These are phyloP conservation scores for Bhutanitis thaidina DNA, from an alignment of 2,888 invertebrate genomes.

Conservation along the genomic window DNA sequence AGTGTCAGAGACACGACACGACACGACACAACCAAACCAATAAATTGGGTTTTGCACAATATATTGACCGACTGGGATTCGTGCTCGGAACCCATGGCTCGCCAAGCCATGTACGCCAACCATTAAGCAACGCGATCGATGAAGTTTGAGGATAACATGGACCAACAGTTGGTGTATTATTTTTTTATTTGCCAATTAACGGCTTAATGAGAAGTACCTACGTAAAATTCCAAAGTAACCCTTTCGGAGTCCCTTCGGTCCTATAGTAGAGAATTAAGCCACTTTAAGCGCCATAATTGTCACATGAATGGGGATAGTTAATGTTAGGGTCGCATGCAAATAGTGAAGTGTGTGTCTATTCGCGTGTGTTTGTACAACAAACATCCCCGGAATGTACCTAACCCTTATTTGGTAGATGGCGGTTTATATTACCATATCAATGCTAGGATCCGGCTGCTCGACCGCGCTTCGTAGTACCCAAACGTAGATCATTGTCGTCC, in stretches of 20 bases:
- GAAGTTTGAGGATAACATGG: no score
- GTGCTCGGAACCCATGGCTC: no score
- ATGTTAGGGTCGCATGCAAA: conserved; percentile 21
- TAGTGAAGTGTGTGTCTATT: conserved; percentile 17
- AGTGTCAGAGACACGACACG: no score
- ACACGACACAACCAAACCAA: no score
- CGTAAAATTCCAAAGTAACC: neutral
- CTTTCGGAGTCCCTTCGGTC: neutral
- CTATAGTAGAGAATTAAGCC: neutral
- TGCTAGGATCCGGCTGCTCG: conserved; percentile 29
- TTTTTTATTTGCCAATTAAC: no score
- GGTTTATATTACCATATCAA: conserved; percentile 44
- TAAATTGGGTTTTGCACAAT: no score
- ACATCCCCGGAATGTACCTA: conserved; percentile 15
- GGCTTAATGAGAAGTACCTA: no score
- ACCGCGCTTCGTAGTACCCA: conserved; percentile 31
- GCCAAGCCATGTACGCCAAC: no score
- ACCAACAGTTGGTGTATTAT: no score
- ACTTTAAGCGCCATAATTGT: conserved; percentile 14
- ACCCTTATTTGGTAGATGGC: conserved; percentile 30
- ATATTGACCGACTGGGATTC: no score
- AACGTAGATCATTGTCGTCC: conserved; percentile 47
- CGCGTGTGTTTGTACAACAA: conserved; percentile 26
- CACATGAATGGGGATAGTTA: conserved; percentile 8
- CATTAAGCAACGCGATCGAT: no score